Base-by-base conservation (phyloP, 1,140 invertebrate genomes). In the Hypsibius dujardini region DNA sequence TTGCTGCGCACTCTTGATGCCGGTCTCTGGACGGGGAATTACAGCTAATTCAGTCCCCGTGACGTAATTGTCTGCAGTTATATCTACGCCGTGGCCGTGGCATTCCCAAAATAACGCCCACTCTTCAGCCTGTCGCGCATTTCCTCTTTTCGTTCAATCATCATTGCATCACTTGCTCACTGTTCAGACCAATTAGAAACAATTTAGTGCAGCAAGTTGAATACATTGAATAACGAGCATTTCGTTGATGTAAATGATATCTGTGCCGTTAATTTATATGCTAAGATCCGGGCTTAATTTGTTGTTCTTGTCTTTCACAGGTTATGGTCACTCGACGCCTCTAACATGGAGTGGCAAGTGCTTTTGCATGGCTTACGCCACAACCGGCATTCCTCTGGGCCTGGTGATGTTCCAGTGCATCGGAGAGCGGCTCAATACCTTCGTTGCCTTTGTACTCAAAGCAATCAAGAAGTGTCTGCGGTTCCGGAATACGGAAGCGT, bases 401-500 rank as follows among this genome's bases (percentile, higher is more conserved):
- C 84, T 98, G 47, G 91, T 98, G 47, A 96, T 97, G 92, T 97
- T 98, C 82, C 94, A 97, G 79, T 92, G 90, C 78, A 97, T 97
- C 76, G 94, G 94, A 78, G 94, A 97, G 81, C 86, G 94, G 75
- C 82, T 97, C 47, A 97, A 96, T 79, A 94, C 93, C 80, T 92
- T 95, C 76, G 92, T 91, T 1, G 94, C 92, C 1, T 89, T 93
- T 46, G 86, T 93, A 50, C 92, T 97, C 74, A 82, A 87, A 75
- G 84, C 87, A 67, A 86, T 90, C 2, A 95, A 95, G 77, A 85
- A 84, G 71, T 87, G 90, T 72, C 85, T 93, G 76, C 86, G 88
- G 75, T 71, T 75, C 47, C 73, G 74, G 60, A 76, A 74, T 40
- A 74, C 73, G 3, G 88, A 93, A 77, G 94, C 95, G 2, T 94